Base-by-base conservation (phyloP, 1,140 invertebrate species). In the Druon quercuslanigerum region DNA sequence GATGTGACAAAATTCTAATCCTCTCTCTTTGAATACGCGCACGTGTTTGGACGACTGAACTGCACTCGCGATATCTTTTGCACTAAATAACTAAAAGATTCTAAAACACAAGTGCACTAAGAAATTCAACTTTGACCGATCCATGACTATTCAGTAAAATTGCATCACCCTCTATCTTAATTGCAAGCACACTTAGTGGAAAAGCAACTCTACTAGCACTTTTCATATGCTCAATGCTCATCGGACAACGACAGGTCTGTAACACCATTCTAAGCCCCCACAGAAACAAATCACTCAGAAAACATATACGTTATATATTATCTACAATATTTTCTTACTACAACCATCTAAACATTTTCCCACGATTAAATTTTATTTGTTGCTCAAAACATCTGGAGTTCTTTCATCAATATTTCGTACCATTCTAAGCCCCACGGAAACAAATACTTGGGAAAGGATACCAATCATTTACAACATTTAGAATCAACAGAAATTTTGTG, bases 131-230 rank as follows among this genome's bases (percentile, higher is more conserved):
- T 54, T n/a, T 54, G n/a, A 54, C n/a, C 17, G 8, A 19, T 19
- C 51, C 40, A 46, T 46, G 40, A 46, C 40, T 46, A 9, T 46
- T 46, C 40, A n/a, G 52, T 54, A 17, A 54, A n/a, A 54, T 54
- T 54, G 17, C 17, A 17, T 54, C 52, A 54, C 52, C n/a, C 52
- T 54, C 52, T 54, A 54, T 54, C 52, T 54, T 54, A 54, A 54
- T 54, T 17, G 52, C 0, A 2, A 54, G n/a, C 52, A 9, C 2
- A 54, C 52, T 54, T 8, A 54, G 17, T 54, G 8, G 16, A 54
- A 54, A 54, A 17, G 52, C 17, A 54, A 54, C 52, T 54, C 19
- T 54, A 54, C n/a, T 17, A 16, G 52, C 52, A 54, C 17, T 54
- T 54, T 54, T 54, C 40, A 46, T 46, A 46, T 54, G 16, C 17